phyloP scores from a whole-genome alignment of 2,113 vertebrate species.

The Eclectus roratus region DNA sequence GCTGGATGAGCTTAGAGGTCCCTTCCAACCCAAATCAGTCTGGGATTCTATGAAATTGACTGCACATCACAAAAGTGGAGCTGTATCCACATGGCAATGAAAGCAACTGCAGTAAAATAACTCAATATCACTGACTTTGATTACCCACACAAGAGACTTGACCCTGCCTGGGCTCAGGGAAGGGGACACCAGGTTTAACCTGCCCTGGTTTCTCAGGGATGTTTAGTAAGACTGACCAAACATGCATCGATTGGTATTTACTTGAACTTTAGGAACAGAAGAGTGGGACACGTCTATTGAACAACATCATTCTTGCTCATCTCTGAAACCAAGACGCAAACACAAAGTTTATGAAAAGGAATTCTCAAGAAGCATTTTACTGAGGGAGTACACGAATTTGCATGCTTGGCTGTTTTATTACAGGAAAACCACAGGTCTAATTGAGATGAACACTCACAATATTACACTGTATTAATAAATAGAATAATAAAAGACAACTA shows the following conservation, averaged over 20 bases:
- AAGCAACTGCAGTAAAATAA: neutral
- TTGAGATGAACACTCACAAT: neutral
- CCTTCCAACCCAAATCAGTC: neutral
- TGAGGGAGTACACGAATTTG: neutral
- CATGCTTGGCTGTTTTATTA: neutral
- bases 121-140: neutral
- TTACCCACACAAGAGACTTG: neutral
- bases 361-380: neutral
- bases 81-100: fast-evolving
- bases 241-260: fast-evolving
- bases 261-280: neutral
- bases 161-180: neutral
- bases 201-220: neutral
- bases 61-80: fast-evolving
- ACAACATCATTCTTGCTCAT: neutral
- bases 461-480: neutral
- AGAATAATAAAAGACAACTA: neutral
- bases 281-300: fast-evolving
- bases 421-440: neutral
- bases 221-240: neutral
- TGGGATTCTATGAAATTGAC: neutral
- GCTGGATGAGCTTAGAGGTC: neutral
- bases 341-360: neutral
- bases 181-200: neutral
- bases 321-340: neutral